These are phyloP conservation scores for Eriocheir sinensis DNA, from an alignment of 1,140 invertebrate genomes.

Conservation along the genomic window DNA sequence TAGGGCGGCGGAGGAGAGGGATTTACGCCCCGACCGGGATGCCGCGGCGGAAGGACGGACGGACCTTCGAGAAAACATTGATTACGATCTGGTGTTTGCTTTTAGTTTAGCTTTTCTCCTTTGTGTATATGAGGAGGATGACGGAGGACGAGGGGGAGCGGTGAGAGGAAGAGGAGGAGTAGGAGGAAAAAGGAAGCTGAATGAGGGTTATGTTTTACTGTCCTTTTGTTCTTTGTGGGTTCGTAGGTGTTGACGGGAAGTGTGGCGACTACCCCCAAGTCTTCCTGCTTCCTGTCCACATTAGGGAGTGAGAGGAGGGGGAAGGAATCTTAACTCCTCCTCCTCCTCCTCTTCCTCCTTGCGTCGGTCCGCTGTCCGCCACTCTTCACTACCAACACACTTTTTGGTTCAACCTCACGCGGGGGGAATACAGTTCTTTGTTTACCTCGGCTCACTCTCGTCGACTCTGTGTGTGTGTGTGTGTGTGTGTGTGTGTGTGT, in stretches of 20 bases:
- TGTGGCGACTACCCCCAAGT: not conserved
- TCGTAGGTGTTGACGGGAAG: not conserved
- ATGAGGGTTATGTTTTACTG: not conserved
- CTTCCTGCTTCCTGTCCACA: constrained; percentile 56
- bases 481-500: not conserved
- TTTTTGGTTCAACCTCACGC: constrained; percentile 36
- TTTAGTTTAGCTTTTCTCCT: constrained; percentile 19
- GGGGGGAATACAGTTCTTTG: constrained; percentile 37
- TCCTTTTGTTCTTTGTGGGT: not conserved
- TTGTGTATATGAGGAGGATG: not conserved
- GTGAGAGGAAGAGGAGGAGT: not conserved
- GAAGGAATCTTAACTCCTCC: not conserved
- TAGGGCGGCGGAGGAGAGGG: constrained; percentile 53
- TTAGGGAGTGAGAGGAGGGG: constrained; percentile 57
- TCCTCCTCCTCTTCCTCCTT: not conserved
- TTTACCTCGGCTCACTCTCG: constrained; percentile 8
- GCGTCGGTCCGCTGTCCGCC: constrained; percentile 29
- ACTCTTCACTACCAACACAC: constrained; percentile 44
- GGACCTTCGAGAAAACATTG: constrained; percentile 59
- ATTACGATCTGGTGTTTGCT: not conserved
- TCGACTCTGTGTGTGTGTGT: not conserved
- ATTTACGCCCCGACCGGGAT: constrained; percentile 36
- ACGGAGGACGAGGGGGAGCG: not conserved
- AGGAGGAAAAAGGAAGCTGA: not conserved
- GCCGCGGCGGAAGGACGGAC: constrained; percentile 14